These are phyloP conservation scores for Scomber colias DNA, from an alignment of 2,113 vertebrate genomes.

Conservation along the genomic window DNA sequence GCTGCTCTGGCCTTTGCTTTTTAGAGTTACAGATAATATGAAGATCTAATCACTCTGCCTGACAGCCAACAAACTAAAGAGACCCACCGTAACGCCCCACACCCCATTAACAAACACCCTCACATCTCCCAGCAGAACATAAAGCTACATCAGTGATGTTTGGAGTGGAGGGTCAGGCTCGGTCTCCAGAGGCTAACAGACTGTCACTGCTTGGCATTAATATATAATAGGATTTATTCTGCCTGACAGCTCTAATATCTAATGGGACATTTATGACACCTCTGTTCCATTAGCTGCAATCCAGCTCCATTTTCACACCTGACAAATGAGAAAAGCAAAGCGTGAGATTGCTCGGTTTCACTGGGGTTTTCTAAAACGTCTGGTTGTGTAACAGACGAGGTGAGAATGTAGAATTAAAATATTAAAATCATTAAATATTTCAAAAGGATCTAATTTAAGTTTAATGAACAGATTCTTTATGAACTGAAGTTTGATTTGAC, in stretches of 20 bases:
- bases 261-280: constrained; percentile 34
- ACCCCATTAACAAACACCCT: constrained; percentile 18
- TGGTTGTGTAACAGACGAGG: neutral
- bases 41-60: constrained; percentile 35
- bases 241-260: constrained; percentile 38
- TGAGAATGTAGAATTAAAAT: neutral
- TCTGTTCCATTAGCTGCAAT: constrained; percentile 41
- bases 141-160: neutral
- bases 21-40: neutral
- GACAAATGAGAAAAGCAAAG: constrained; percentile 30
- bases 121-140: neutral
- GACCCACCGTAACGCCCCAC: neutral
- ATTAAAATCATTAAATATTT: neutral
- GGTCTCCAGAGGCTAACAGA: neutral
- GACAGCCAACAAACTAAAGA: constrained; percentile 34
- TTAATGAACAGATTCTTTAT: no score
- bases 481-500: no score
- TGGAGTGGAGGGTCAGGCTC: neutral
- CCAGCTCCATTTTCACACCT: constrained; percentile 45
- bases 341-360: neutral
- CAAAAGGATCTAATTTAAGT: no score
- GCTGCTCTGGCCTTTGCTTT: constrained; percentile 22
- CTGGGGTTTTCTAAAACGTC: neutral
- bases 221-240: constrained; percentile 26
- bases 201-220: constrained; percentile 2